Conservation (phyloP, 2,113 vertebrate species). For the Triplophysa tibetana region DNA sequence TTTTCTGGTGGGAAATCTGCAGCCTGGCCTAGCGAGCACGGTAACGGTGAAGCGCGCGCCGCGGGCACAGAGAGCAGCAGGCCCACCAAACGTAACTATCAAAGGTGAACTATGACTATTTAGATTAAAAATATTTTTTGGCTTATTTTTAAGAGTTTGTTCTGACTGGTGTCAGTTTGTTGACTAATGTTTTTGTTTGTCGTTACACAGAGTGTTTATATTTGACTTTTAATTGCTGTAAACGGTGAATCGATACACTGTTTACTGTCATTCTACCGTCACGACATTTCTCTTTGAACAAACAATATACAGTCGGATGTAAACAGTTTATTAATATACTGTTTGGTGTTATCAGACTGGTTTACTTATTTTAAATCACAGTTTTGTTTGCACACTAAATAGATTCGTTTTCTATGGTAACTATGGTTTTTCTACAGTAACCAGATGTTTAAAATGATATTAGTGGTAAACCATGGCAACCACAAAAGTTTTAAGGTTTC, state of each 20-base stretch:
- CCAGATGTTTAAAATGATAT: no score
- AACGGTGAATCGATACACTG: no score
- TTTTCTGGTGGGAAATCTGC: constrained; percentile 59
- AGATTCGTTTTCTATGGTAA: no score
- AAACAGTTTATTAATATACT: constrained; percentile 6
- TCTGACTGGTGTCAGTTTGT: neutral
- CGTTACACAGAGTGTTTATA: neutral
- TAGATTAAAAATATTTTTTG: neutral
- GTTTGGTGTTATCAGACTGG: neutral
- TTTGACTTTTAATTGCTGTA: neutral
- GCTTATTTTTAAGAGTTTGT: no score
- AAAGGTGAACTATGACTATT: constrained; percentile 64
- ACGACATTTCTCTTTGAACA: neutral
- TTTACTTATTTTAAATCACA: neutral
- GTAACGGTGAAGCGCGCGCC: constrained; percentile 49
- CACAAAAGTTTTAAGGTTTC: no score
- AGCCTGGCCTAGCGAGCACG: constrained; percentile 61
- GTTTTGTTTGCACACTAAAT: no score
- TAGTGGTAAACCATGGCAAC: no score
- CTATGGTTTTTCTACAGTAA: no score
- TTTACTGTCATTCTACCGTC: no score
- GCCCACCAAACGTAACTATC: constrained; percentile 75
- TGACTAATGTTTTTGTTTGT: neutral
- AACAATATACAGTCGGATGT: constrained; percentile 1
- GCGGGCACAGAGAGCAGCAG: constrained; percentile 56